These are phyloP conservation scores for Chaitophorus viminalis DNA, from an alignment of 2,888 invertebrate genomes.

Conservation along the genomic window DNA sequence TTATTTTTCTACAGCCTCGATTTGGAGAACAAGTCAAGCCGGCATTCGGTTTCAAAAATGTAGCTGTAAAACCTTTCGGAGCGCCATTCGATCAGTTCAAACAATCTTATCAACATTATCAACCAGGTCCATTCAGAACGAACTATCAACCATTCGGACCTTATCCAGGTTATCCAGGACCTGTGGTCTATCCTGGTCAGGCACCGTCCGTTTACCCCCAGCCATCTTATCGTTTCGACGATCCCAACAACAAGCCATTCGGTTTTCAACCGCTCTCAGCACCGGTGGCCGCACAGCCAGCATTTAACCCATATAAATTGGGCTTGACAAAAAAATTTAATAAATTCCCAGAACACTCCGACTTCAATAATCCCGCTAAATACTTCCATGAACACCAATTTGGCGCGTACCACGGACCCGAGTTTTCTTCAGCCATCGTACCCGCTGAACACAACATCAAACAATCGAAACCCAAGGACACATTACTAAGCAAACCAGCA, in stretches of 20 bases:
- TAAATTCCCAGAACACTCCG: not conserved
- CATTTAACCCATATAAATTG: constrained; percentile 2
- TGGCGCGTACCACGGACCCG: constrained; percentile 33
- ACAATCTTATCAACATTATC: not conserved
- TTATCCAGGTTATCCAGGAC: constrained; percentile 46
- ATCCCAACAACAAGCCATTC: not conserved
- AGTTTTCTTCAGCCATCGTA: constrained; percentile 37
- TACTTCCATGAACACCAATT: constrained; percentile 54
- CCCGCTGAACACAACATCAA: constrained; percentile 46
- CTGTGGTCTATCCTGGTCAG: constrained; percentile 12
- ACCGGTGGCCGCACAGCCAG: not conserved
- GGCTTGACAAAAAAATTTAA: constrained; percentile 29
- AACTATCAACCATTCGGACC: constrained; percentile 50
- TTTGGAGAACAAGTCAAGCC: constrained; percentile 8
- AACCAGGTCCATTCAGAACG: not conserved
- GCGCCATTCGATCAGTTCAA: constrained; percentile 18
- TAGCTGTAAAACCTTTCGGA: constrained; percentile 4
- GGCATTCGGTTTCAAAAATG: constrained; percentile 1
- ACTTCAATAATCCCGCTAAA: constrained; percentile 1
- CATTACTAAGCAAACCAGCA: not conserved
- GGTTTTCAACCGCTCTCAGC: constrained; percentile 27
- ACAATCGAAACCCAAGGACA: constrained; percentile 37
- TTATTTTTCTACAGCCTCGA: not conserved
- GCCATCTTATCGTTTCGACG: not conserved
- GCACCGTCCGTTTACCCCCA: not conserved